A percentile compares a stretch with the other conserved stretches of the same genome.
Evolutionary conservation across 2,113 vertebrate genomes (phyloP).

Genomic region (Geococcyx californianus): DNA sequence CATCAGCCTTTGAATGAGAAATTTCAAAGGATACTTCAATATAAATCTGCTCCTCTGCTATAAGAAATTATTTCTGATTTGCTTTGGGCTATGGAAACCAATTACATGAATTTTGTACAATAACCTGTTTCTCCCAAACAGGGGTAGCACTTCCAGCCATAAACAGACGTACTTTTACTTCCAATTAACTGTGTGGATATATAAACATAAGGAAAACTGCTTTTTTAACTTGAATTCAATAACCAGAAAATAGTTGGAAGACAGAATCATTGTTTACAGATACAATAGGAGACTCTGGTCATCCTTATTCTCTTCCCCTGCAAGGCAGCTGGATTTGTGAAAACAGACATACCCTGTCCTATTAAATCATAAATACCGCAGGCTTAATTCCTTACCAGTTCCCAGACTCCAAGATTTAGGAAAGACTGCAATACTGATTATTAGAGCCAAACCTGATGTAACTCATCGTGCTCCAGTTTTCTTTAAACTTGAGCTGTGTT

Average conservation of each 20-base stretch:
- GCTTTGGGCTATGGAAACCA: constrained; percentile 35
- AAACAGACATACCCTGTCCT: neutral
- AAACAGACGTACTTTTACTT: neutral
- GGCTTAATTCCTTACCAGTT: neutral
- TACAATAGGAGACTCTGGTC: neutral
- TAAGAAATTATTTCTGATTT: constrained; percentile 46
- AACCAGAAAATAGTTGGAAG: neutral
- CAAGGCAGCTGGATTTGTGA: neutral
- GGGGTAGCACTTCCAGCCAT: neutral
- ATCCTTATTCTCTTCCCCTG: neutral
- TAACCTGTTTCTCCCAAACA: constrained; percentile 17
- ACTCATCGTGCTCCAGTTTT: neutral
- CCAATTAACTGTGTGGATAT: neutral
- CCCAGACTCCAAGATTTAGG: neutral
- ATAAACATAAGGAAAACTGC: neutral
- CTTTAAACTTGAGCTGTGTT: neutral
- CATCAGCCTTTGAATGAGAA: constrained; percentile 49
- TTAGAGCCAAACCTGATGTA: neutral
- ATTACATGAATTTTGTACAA: constrained; percentile 46
- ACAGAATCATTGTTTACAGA: neutral
- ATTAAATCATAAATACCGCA: neutral
- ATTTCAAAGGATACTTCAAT: constrained; percentile 57
- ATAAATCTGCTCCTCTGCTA: constrained; percentile 17
- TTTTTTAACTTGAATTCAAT: constrained; percentile 16
- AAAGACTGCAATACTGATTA: neutral